Base-by-base conservation (phyloP, 2,888 invertebrate genomes). In the Ennomos fuscantarius region DNA sequence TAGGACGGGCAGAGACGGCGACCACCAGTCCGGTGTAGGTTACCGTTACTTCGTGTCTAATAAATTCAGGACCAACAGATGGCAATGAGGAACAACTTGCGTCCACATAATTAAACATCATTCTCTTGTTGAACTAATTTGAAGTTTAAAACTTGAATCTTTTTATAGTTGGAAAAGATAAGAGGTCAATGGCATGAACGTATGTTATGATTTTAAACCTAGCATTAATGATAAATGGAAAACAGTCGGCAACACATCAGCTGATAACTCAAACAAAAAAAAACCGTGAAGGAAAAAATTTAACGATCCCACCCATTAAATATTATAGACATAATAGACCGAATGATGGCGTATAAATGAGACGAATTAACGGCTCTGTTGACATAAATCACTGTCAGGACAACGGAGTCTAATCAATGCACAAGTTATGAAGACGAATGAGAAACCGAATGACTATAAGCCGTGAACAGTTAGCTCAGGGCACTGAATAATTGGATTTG, bases 1-100 rank as follows among this genome's bases (percentile, higher is more conserved):
- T 79, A 83, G 67, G 66, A 73, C 72, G 13, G 65, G 73, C 66
- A 72, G 70, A 61, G 67, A 60, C 69, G 62, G 69, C 74, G 78
- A 76, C 79, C 80, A 79, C 78, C 76, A 73, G 76, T 69, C 70
- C 76, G 62, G 65, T 68, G 70, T 72, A 73, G 72, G 78, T 79
- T 76, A 83, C 88, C 85, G 86, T 87, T 88, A 87, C 79, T 85
- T 86, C 88, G 87, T 87, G 86, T 83, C 82, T 84, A 87, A 89
- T 89, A 89, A 89, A 89, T 87, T 82, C 78, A 81, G 81, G 81
- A 84, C 85, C 83, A 86, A 89, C 84, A 84, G 84, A 87, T 87
- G 80, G 85, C 84, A 82, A 85, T 85, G 83, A 87, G 86, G 84
- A 83, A 87, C 82, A 75, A 45, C 70, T 70, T 66, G 72, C 68